A percentile compares a stretch with the other conserved stretches of the same genome.
These are phyloP conservation scores for Tetrapedia diversipes DNA, from an alignment of 2,888 invertebrate species.

Conservation along the genomic window DNA sequence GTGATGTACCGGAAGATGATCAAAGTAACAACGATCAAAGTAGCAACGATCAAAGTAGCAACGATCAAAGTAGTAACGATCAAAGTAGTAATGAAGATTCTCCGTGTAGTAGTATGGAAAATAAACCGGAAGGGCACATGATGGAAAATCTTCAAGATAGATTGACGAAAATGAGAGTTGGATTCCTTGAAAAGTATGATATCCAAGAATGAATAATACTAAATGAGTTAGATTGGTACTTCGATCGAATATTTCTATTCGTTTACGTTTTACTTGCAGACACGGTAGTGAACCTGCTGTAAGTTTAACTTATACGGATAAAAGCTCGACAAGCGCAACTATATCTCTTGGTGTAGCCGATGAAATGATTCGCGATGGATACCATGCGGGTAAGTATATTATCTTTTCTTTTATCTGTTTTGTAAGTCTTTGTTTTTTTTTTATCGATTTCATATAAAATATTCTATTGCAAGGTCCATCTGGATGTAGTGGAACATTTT, in stretches of 20 bases:
- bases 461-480: constrained; percentile 74
- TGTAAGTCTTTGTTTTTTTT: background rate
- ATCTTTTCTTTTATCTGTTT: background rate
- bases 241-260: constrained; percentile 13
- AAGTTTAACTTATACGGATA: constrained; percentile 86
- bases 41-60: too few relatives aligned
- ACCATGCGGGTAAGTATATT: constrained; percentile 75
- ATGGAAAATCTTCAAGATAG: constrained; percentile 82
- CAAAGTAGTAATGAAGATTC: constrained; percentile 60
- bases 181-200: constrained; percentile 84
- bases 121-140: constrained; percentile 74
- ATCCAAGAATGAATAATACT: constrained; percentile 16
- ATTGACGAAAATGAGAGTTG: constrained; percentile 84
- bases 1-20: constrained; percentile 54
- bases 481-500: constrained; percentile 67
- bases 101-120: constrained; percentile 63
- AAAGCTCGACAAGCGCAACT: constrained; percentile 86
- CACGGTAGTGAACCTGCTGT: constrained; percentile 86
- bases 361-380: constrained; percentile 80
- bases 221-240: background rate
- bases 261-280: constrained; percentile 71
- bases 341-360: constrained; percentile 84
- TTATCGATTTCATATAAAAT: constrained; percentile 11
- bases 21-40: too few relatives aligned
- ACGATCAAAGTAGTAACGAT: too few relatives aligned